Evolutionary conservation across 2,888 invertebrate species (phyloP), one percentile per base, ranked within the genome.

Genomic region (Agonopterix arenella): DNA sequence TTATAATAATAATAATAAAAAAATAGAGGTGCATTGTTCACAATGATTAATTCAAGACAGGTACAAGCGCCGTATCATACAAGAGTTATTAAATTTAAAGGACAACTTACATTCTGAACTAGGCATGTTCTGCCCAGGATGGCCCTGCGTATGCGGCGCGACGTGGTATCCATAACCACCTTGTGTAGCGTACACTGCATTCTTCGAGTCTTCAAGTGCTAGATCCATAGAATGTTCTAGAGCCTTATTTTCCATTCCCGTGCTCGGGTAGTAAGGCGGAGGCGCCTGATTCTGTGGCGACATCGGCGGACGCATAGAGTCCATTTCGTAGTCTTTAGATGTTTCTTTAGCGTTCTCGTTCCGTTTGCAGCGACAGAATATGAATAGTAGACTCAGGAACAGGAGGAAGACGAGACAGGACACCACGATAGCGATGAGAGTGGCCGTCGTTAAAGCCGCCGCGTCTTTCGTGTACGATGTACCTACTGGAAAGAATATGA

Each of bases 241-340:
- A 36, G 96, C 97, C 82, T 97, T 97, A 80, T 97, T 97, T 83
- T 97, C 97, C 91, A 96, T 93, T 0, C 96, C 96, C 45, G 94
- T 73, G 50, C 83, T 93, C n/a, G 96, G 96, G 72, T 96, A 96
- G 67, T 97, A 97, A 0, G 96, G 96, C 37, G 96, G 96, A 16
- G 96, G 96, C 1, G 96, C 95, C 69, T 95, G 95, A 55, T 94
- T 95, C 78, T 95, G 96, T 56, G 95, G 94, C n/a, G 95, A 93
- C 78, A 96, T 93, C 46, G 95, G 94, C 11, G 96, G 95, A 51
- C 95, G 91, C 59, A 95, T 95, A 0, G 95, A 93, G 72, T 96
- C 96, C 94, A 96, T 95, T 86, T 97, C 97, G 76, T 96, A 96
- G 77, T 97, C 96, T 82, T 97, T 97, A 36, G 94, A 92, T 61